phyloP scores from a whole-genome alignment of 1,140 invertebrate genomes.

The Chrysopa pallens region DNA sequence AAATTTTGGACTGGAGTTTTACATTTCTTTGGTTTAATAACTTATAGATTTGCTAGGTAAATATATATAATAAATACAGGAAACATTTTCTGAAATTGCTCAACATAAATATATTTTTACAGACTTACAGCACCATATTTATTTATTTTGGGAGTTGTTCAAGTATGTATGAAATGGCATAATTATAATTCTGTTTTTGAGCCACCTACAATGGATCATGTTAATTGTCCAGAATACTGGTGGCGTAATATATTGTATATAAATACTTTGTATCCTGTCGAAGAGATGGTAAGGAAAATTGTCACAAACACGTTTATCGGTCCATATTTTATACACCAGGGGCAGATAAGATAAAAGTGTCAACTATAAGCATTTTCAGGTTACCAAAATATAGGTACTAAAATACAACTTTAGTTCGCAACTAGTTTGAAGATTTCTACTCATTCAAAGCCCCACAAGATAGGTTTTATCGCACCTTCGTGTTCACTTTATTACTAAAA shows the following conservation, averaged over 20 bases:
- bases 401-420: slow-evolving; percentile 2
- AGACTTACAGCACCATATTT: slow-evolving; percentile 70
- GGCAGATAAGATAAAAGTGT: slow-evolving; percentile 3
- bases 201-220: slow-evolving; percentile 57
- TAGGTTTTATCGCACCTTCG: no score
- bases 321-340: no score
- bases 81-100: background rate
- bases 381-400: background rate
- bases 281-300: slow-evolving; percentile 50
- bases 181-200: slow-evolving; percentile 63
- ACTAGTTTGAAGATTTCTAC: background rate
- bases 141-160: slow-evolving; percentile 59
- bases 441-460: no score
- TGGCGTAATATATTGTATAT: slow-evolving; percentile 73
- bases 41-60: slow-evolving; percentile 55
- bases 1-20: slow-evolving; percentile 48
- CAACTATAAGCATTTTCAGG: background rate
- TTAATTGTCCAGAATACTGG: slow-evolving; percentile 69
- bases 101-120: slow-evolving; percentile 8
- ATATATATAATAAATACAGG: background rate
- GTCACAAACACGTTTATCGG: no score
- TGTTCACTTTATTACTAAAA: no score
- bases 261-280: slow-evolving; percentile 67
- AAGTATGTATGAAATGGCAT: slow-evolving; percentile 68
- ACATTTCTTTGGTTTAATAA: slow-evolving; percentile 62